Evolutionary conservation across 2,888 invertebrate species (phyloP), one percentile per base, ranked within the genome.

Genomic region (Polydrusus tereticollis): DNA sequence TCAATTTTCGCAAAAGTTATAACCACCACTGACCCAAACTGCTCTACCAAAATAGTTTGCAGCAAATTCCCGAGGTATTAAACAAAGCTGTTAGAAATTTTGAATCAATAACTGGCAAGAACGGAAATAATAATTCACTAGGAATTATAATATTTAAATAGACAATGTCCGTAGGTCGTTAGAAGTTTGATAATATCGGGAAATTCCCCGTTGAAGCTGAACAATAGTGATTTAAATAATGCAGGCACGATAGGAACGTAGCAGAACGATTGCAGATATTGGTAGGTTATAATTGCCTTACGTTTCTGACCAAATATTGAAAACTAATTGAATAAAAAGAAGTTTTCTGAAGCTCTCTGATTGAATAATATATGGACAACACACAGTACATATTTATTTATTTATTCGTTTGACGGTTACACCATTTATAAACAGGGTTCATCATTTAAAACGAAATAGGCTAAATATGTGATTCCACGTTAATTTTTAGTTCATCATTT

Each of bases 1-100:
- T 64, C 64, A 64, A 64, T 64, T 64, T 43, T 41, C 59, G 20
- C 43, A 43, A 38, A 41, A 59, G 59, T 59, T 59, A 41, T 20
- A 59, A 59, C 59, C 26, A 59, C 41, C 43, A 59, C 59, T 41
- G 59, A 43, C 38, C 59, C 41, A 43, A 59, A 59, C 21, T 16
- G 21, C 59, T 59, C 21, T 59, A 20, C 59, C 43, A 26, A 43
- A 59, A 59, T 59, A 59, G 59, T 59, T 59, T 41, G 12, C 26
- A 41, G 20, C 41, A 26, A 59, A 59, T 59, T 59, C 41, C 59
- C 59, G 59, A 43, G 59, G 59, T 43, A 59, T 55, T 55, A 55
- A 26, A 59, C 26, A 41, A 41, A 59, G 47, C 63, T 36, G 62
- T 62, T 45, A 45, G 47, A 50, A 47, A 63, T 33, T 63, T 33